phyloP scores from a whole-genome alignment of 2,113 vertebrate species.

The Pelodiscus sinensis region DNA sequence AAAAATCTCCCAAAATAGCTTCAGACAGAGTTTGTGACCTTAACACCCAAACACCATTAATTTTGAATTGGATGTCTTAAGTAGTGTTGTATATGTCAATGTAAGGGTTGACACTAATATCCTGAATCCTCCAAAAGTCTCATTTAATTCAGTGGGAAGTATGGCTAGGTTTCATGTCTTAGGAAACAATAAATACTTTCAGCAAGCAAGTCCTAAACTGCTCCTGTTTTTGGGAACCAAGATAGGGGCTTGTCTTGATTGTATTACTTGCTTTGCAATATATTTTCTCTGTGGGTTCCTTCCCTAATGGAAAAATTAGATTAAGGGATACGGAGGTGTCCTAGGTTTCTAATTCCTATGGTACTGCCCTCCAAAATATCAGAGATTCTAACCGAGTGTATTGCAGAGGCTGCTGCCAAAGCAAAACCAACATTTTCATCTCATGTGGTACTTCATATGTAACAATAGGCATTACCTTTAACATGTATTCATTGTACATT shows the following conservation, averaged over 20 bases:
- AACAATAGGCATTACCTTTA: not conserved
- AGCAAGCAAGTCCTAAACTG: not conserved
- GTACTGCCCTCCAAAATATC: not conserved
- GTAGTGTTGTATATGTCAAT: not conserved
- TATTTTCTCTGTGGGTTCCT: not conserved
- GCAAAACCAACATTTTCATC: no score
- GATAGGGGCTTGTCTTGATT: not conserved
- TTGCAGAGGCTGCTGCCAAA: not conserved
- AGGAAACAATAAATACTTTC: not conserved
- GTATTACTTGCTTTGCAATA: not conserved
- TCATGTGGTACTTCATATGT: not conserved
- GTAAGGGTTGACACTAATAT: not conserved
- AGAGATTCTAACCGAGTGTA: not conserved
- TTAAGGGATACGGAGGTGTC: not conserved
- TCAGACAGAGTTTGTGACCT: no score
- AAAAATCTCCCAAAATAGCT: no score
- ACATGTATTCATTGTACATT: not conserved
- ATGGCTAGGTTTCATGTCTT: not conserved
- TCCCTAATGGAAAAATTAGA: not conserved
- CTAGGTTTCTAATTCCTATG: not conserved
- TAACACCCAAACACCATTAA: not conserved
- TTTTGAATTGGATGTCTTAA: not conserved
- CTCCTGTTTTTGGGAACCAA: no score
- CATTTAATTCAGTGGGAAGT: not conserved
- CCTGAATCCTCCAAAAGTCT: not conserved